These are phyloP conservation scores for Cygnus atratus DNA, from an alignment of 2,113 vertebrate species.

Conservation along the genomic window DNA sequence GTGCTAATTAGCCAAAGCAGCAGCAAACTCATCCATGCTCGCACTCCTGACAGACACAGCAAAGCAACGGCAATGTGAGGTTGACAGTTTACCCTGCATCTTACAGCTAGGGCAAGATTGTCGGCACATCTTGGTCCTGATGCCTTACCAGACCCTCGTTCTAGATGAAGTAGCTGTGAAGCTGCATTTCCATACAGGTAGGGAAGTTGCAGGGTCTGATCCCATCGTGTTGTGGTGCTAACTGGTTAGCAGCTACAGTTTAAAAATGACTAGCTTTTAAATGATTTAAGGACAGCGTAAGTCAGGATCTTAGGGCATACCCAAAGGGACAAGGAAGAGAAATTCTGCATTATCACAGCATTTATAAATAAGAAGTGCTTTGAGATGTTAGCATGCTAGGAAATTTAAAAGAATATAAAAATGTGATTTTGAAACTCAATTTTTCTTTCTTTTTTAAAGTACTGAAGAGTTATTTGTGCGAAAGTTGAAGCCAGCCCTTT, in stretches of 20 bases:
- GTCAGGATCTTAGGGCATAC: background rate
- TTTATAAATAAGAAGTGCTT: background rate
- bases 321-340: background rate
- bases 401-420: background rate
- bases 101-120: background rate
- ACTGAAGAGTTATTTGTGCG: background rate
- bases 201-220: background rate
- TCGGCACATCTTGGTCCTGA: background rate
- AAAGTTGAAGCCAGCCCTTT: background rate
- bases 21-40: background rate
- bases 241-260: accelerated
- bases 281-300: accelerated
- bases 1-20: conserved; percentile 12
- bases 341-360: background rate
- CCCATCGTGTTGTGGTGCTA: background rate
- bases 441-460: background rate
- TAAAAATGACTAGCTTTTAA: background rate
- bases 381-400: background rate
- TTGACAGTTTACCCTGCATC: accelerated
- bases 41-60: background rate
- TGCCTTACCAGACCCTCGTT: background rate
- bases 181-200: background rate
- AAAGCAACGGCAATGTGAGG: background rate
- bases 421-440: background rate
- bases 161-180: background rate